Evolutionary conservation across 1,140 invertebrate genomes (phyloP), one percentile per base, ranked within the genome.

Genomic region (Musca vetustissima): DNA sequence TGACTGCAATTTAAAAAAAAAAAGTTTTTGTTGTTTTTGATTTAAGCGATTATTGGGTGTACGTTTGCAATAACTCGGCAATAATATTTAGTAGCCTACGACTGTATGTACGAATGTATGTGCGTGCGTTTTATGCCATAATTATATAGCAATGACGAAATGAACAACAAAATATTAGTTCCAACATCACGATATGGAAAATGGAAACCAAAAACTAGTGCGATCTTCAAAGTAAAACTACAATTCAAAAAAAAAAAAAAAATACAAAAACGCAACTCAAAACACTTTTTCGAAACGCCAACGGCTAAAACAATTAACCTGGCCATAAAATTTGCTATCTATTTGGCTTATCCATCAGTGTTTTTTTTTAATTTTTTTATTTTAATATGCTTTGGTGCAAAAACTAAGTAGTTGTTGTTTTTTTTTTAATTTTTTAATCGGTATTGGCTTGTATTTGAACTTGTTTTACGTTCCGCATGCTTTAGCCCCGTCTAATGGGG

Each of bases 401-500:
- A 43, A 43, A 21, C 49, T 52, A 52, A n/a, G 6, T 15, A n/a
- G n/a, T n/a, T n/a, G n/a, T 49, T 14, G 2, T n/a, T n/a, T 49
- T n/a, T 7, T 49, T 49, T 49, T 49, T 1, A 17, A 52, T 11
- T 14, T 49, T 49, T 49, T 49, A 4, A 19, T 52, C 49, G 1
- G 15, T 19, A 36, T 61, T 61, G 6, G 32, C 36, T 61, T 19
- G 19, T 61, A 32, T 61, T 61, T 61, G 28, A 61, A 61, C 57
- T 61, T 61, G 57, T 61, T 61, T 61, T 61, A 43, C 32, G 57
- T 61, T 61, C 57, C 57, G 57, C 57, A 61, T 61, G 57, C 57
- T 61, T 61, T 36, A 19, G 36, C 6, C 25, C 0, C 28, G 28
- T 43, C 11, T 43, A 2, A 11, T 43, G 6, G 6, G 6, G 36